Evolutionary conservation across 2,888 invertebrate genomes (phyloP).

Genomic region (Adineta ricciae): DNA sequence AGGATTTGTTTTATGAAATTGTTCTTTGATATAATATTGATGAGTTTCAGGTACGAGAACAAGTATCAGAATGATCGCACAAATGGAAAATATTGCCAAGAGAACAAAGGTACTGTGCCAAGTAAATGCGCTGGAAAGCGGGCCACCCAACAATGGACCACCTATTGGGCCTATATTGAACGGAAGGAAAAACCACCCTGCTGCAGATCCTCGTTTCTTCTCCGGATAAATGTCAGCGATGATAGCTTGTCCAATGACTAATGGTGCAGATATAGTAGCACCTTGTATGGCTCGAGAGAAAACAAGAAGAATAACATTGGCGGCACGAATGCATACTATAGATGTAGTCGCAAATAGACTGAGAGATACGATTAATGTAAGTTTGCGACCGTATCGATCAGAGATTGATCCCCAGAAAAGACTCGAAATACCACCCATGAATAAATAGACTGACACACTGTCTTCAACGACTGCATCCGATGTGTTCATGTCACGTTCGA

Average conservation of each 20-base stretch:
- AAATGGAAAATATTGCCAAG: background rate
- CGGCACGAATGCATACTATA: background rate
- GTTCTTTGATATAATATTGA: background rate
- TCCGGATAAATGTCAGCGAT: background rate
- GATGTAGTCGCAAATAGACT: background rate
- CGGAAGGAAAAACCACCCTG: background rate
- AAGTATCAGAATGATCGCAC: background rate
- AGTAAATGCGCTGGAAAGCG: background rate
- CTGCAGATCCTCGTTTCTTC: background rate
- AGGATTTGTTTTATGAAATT: background rate
- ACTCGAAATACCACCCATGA: background rate
- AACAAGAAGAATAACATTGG: background rate
- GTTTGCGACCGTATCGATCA: background rate
- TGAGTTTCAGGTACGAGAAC: background rate
- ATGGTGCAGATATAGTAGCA: background rate
- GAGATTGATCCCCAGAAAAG: background rate
- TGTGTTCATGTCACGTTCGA: background rate
- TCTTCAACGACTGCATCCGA: background rate
- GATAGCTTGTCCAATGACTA: background rate
- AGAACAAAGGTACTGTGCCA: background rate
- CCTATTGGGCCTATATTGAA: background rate
- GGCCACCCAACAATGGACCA: background rate
- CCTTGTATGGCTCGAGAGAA: background rate
- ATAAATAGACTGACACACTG: background rate
- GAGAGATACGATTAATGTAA: background rate